These are phyloP conservation scores for Daubentonia madagascariensis DNA, from an alignment of 2,113 vertebrate genomes.

Conservation along the genomic window DNA sequence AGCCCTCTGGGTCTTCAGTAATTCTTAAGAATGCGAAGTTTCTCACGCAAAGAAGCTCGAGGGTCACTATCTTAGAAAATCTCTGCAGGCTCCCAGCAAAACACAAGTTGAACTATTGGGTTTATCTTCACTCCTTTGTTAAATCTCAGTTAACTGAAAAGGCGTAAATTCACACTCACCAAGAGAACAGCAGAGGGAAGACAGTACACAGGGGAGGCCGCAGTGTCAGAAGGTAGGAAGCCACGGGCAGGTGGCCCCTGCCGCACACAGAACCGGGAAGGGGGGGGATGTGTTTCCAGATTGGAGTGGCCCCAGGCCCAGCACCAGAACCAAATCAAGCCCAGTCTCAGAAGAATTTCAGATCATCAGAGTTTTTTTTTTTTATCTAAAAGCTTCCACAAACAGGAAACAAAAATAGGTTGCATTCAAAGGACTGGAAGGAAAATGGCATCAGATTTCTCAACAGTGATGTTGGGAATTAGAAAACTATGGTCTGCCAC, in stretches of 20 bases:
- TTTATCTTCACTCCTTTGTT: neutral
- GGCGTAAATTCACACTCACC: fast-evolving
- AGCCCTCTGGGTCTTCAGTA: neutral
- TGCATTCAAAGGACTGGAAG: neutral
- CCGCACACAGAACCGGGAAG: neutral
- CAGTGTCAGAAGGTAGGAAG: neutral
- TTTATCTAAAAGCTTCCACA: neutral
- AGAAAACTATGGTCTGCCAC: neutral
- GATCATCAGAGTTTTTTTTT: neutral
- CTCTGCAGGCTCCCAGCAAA: neutral
- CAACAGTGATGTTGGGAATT: neutral
- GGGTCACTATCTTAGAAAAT: neutral
- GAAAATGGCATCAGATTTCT: neutral
- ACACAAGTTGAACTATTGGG: neutral
- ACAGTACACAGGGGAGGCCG: no score
- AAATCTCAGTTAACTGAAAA: neutral
- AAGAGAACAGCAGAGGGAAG: neutral
- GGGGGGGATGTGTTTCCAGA: neutral
- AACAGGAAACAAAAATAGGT: conserved; percentile 28
- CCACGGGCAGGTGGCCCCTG: no score
- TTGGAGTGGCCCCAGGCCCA: fast-evolving
- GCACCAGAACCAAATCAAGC: neutral
- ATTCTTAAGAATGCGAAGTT: neutral
- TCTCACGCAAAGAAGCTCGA: neutral
- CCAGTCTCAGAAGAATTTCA: neutral